A percentile compares a stretch with the other conserved stretches of the same genome.
phyloP scores from a whole-genome alignment of 2,113 vertebrate genomes.

The Grallaria varia region DNA sequence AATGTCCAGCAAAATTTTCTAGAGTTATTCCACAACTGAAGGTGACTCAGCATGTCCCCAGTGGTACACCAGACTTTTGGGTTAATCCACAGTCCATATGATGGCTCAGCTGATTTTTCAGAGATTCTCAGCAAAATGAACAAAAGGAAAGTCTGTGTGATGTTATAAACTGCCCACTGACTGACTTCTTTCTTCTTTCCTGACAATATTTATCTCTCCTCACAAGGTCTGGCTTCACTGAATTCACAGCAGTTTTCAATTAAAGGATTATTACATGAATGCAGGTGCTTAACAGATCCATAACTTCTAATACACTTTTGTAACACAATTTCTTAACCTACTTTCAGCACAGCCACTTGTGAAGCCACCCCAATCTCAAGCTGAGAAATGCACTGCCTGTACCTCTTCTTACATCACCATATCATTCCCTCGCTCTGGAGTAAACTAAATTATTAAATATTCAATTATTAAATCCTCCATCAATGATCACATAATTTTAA shows the following conservation, averaged over 20 bases:
- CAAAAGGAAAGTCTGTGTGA: neutral
- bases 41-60: neutral
- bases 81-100: neutral
- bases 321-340: neutral
- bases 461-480: neutral
- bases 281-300: neutral
- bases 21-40: neutral
- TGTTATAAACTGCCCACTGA: neutral
- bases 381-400: neutral
- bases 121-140: neutral
- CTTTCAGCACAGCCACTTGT: neutral
- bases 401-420: neutral
- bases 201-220: neutral
- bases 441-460: neutral
- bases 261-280: neutral
- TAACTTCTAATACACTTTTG: neutral
- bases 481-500: neutral
- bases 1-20: neutral
- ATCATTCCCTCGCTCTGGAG: neutral
- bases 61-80: neutral
- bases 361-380: neutral
- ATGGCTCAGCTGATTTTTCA: neutral
- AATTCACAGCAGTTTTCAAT: neutral
- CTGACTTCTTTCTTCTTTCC: neutral
- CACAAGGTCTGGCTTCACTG: neutral